Evolutionary conservation across 2,888 invertebrate genomes (phyloP).

Genomic region (Germaria angustata): DNA sequence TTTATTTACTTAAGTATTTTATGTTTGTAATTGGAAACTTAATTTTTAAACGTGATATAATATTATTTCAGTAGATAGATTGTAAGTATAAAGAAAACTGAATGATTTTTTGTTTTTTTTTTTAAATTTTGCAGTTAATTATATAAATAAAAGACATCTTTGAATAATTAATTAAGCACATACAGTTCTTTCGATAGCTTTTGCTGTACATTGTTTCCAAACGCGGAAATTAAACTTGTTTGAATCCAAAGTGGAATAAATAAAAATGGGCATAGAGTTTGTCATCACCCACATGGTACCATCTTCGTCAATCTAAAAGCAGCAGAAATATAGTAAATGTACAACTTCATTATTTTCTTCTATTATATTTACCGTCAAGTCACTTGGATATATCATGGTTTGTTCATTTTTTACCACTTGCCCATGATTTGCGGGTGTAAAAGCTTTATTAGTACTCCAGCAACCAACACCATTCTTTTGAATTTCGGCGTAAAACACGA

Average conservation of each 20-base stretch:
- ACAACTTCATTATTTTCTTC: too few species aligned
- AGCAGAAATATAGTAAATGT: not conserved
- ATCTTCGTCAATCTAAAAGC: constrained; percentile 82
- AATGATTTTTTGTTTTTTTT: constrained; percentile 32
- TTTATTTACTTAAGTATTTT: constrained; percentile 26
- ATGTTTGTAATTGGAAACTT: constrained; percentile 43
- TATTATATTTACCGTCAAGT: constrained; percentile 80
- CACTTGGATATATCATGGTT: constrained; percentile 87
- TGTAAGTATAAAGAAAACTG: constrained; percentile 35
- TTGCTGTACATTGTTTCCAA: constrained; percentile 80
- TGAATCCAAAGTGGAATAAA: constrained; percentile 83
- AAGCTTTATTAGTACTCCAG: constrained; percentile 83
- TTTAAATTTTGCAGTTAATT: constrained; percentile 28
- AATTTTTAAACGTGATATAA: constrained; percentile 61
- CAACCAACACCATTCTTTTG: constrained; percentile 87
- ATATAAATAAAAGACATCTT: constrained; percentile 52
- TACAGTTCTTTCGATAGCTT: constrained; percentile 80
- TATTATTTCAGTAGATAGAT: constrained; percentile 58
- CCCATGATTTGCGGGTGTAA: constrained; percentile 81
- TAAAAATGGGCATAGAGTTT: constrained; percentile 85
- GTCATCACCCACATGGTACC: constrained; percentile 85
- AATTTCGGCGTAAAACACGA: constrained; percentile 86
- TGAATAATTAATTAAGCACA: constrained; percentile 72
- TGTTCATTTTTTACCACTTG: constrained; percentile 83
- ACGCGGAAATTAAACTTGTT: constrained; percentile 84